phyloP scores from a whole-genome alignment of 2,888 invertebrate species.

The Drosophila incognita region DNA sequence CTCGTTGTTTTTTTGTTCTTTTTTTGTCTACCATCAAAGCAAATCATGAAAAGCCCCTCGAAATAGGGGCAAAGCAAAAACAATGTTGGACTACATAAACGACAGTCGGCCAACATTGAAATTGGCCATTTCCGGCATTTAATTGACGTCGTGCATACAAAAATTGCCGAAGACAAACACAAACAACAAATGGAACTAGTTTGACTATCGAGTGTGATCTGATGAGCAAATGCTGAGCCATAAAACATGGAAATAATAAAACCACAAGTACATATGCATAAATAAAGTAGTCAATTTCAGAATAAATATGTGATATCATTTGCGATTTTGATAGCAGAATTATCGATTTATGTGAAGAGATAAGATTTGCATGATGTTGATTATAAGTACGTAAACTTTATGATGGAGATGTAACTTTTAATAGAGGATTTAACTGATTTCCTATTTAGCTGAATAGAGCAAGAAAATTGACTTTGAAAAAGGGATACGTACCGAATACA shows the following conservation, averaged over 20 bases:
- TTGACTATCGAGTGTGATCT: constrained; percentile 35
- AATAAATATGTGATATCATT: not conserved
- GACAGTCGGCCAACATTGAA: constrained; percentile 65
- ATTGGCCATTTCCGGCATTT: constrained; percentile 76
- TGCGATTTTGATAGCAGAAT: not conserved
- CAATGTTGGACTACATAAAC: constrained; percentile 6
- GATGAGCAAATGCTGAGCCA: constrained; percentile 21
- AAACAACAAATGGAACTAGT: constrained; percentile 55
- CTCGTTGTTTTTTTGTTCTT: constrained; percentile 1
- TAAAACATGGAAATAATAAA: constrained; percentile 5
- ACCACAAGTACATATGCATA: not conserved
- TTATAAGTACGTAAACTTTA: not conserved
- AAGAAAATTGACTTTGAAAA: not conserved
- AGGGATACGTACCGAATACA: not conserved
- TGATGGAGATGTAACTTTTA: not conserved
- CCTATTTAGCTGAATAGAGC: not conserved
- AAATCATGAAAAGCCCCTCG: constrained; percentile 70
- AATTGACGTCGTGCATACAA: constrained; percentile 68
- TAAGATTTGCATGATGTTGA: not conserved
- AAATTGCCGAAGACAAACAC: constrained; percentile 60
- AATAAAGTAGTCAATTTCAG: not conserved
- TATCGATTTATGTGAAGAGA: not conserved
- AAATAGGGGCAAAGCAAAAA: constrained; percentile 56
- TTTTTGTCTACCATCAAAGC: constrained; percentile 64
- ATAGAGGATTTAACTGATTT: not conserved